Base-by-base conservation (phyloP, 2,113 vertebrate species). In the Oncorhynchus keta region DNA sequence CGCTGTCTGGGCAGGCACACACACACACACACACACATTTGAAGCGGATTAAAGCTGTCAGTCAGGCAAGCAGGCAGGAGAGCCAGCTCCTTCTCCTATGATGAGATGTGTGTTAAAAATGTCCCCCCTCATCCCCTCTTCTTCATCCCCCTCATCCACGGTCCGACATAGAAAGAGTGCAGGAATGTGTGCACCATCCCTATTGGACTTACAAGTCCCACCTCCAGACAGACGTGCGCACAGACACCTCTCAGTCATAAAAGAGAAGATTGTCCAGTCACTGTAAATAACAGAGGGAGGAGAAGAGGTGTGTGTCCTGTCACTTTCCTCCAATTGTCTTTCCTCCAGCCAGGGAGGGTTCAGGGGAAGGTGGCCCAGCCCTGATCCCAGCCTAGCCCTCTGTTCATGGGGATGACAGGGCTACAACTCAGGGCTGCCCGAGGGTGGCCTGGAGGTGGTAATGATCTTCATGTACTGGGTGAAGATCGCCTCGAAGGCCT, bases 401-500 rank as follows among this genome's bases (percentile, higher is more conserved):
- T 9, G 48, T 35, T 1, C 13, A 67, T 26, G 26, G 68, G 11
- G 1, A 24, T 24, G 5, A 62, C 30, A 22, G 0, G 67, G 81
- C 93, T 97, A 99, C 87, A 94, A 6, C 35, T 35, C 35, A 1
- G 84, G 89, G 87, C 85, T 94, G 84, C 94, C 89, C 87, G 93
- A 82, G 0, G 90, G 89, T 70, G 90, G 91, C 69, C 90, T 92
- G 79, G 79, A 81, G 82, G 86, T 87, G 92, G 94, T 82, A 1
- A 95, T 90, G 82, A 96, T 97, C 89, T 98, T 99, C 92, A 95
- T 77, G 67, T 99, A 98, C 83, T 99, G 98, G 79, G 79, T 94
- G 87, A 96, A 96, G 85, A 99, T 99, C 66, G 97, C 93, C 91
- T 99, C 97, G 30, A 99, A 99, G 69, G 98, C 98, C 93, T 99